Evolutionary conservation across 1,140 invertebrate genomes (phyloP).

Genomic region (Procambarus virginalis): DNA sequence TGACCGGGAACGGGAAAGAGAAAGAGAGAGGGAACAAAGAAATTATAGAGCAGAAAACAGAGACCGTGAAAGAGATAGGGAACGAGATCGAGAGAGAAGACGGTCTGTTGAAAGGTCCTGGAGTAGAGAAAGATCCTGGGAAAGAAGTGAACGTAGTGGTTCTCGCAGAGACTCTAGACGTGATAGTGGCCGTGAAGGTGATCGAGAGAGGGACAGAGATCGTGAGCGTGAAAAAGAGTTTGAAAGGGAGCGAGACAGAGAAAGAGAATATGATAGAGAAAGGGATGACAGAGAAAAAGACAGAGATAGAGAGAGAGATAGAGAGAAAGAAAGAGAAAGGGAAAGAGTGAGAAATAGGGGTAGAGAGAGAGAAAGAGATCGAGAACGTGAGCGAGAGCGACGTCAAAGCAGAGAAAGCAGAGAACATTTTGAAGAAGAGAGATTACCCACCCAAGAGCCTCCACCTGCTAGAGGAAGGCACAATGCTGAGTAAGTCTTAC

Average conservation of each 20-base stretch:
- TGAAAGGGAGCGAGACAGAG: constrained; percentile 41
- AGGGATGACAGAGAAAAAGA: constrained; percentile 74
- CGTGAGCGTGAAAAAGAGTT: constrained; percentile 67
- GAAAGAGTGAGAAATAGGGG: constrained; percentile 73
- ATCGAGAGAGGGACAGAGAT: constrained; percentile 74
- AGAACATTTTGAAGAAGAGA: constrained; percentile 71
- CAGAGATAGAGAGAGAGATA: constrained; percentile 72
- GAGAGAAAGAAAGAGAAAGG: constrained; percentile 30
- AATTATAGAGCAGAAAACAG: constrained; percentile 25
- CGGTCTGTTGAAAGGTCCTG: constrained; percentile 12
- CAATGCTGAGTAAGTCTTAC: constrained; percentile 39
- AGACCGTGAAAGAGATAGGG: constrained; percentile 69
- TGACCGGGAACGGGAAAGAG: constrained; percentile 51
- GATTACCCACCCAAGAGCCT: constrained; percentile 16
- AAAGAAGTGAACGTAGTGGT: constrained; percentile 16
- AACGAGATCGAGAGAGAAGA: constrained; percentile 63
- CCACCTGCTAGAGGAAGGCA: constrained; percentile 42
- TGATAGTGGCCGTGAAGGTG: constrained; percentile 70
- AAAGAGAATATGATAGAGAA: constrained; percentile 64
- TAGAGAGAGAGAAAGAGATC: constrained; percentile 73
- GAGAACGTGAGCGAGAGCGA: constrained; percentile 71
- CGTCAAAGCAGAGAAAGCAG: constrained; percentile 73
- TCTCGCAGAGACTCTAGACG: constrained; percentile 7
- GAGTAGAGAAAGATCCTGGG: constrained; percentile 26
- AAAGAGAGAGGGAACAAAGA: constrained; percentile 17